Base-by-base conservation (phyloP, 2,113 vertebrate genomes). In the Rhegmatorhina hoffmannsi region DNA sequence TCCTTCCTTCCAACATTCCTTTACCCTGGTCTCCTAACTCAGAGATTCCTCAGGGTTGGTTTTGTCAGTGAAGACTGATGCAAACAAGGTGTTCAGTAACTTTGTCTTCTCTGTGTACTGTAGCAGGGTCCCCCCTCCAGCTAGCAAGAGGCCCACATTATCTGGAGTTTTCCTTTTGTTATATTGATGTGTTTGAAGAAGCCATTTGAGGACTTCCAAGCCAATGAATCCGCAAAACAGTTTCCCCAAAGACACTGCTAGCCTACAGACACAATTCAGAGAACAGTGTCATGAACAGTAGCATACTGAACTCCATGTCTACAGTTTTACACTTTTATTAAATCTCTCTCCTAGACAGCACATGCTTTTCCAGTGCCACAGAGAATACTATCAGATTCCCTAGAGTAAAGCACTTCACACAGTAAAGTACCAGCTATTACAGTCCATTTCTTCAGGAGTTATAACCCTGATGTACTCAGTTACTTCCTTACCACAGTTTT, bases 251-350 rank as follows among this genome's bases (percentile, higher is more conserved):
- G 17, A 44, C 18, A 60, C 11, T 38, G 28, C n/a, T 43, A 75
- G 31, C 31, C 58, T 49, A 62, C 2, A 9, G 20, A 75, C 33
- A 92, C 75, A 88, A 80, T 44, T 34, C 49, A 87, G 63, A 83
- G 66, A 43, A 13, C 19, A 59, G 9, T 5, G 17, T 38, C 59
- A 69, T 0, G 0, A 74, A 66, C 17, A 38, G 40, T 0, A 70
- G 58, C 62, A 64, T 11, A 31, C 7, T 73, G 46, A 74, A 80
- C 13, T 66, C n/a, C 21, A 9, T 2, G 10, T n/a, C 59, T 53
- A 46, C 36, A 82, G 38, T 40, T 82, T 43, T 28, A 68, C 4
- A 46, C 31, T 38, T 68, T 29, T 55, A 28, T 68, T 34, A 67
- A 53, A 83, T 58, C 12, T 52, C 47, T 46, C 55, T 36, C 64